Evolutionary conservation across 2,888 invertebrate species (phyloP).

Genomic region (Drosophila borborema): DNA sequence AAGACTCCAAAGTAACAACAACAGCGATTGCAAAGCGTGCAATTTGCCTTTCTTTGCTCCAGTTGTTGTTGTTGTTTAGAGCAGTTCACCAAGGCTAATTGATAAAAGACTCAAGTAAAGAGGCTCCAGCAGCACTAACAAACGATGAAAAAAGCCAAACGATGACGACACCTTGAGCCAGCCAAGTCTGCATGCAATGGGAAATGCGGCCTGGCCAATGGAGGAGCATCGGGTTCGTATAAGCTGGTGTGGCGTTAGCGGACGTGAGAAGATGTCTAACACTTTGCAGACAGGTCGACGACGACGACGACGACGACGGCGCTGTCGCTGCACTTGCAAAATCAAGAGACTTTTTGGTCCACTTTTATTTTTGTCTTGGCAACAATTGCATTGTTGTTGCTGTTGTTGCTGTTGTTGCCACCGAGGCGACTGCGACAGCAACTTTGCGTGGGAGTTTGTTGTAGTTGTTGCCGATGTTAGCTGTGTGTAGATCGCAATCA

Average conservation of each 20-base stretch:
- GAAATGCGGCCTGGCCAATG: constrained; percentile 24
- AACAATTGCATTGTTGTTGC: constrained; percentile 67
- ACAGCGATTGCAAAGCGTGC: constrained; percentile 31
- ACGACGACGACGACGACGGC: constrained; percentile 34
- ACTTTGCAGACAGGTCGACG: constrained; percentile 76
- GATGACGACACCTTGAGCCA: constrained; percentile 69
- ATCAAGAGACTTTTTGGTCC: constrained; percentile 49
- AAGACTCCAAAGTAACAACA: constrained; percentile 16
- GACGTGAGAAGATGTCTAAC: constrained; percentile 81
- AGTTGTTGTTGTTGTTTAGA: constrained; percentile 39
- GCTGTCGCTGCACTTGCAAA: constrained; percentile 75
- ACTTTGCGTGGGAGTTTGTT: constrained; percentile 81
- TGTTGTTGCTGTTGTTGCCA: constrained; percentile 51
- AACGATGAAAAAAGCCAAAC: constrained; percentile 37
- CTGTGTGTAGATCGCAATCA: constrained; percentile 75
- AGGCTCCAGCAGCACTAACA: constrained; percentile 8
- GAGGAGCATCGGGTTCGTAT: constrained; percentile 25
- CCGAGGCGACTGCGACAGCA: constrained; percentile 58
- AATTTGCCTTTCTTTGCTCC: constrained; percentile 64
- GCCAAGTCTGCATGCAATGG: constrained; percentile 20
- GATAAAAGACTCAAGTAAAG: constrained; percentile 61
- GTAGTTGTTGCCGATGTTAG: constrained; percentile 40
- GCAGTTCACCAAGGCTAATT: constrained; percentile 79
- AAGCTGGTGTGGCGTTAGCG: constrained; percentile 52
- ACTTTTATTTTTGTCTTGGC: constrained; percentile 57